A percentile compares a stretch with the other conserved stretches of the same genome.
Conservation (phyloP, 2,113 vertebrate species). For the Montifringilla adamsi region DNA sequence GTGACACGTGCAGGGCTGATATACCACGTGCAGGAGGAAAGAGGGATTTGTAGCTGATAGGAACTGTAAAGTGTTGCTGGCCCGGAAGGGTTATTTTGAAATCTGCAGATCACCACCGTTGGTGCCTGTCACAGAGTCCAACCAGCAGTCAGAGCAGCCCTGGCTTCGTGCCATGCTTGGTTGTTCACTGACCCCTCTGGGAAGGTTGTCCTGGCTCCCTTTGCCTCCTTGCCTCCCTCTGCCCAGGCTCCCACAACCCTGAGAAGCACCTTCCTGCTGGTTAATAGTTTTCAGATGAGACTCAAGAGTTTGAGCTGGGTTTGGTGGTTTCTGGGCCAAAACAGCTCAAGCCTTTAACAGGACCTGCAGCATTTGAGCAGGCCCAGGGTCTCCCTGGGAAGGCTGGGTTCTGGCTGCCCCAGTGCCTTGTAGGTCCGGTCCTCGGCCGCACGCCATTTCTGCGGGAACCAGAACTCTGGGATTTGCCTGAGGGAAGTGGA, state of each 20-base stretch:
- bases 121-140: background rate
- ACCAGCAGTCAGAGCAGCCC: background rate
- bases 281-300: slow-evolving; percentile 16
- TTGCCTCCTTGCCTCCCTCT: background rate
- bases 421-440: background rate
- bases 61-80: background rate
- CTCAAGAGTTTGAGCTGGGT: background rate
- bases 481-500: slow-evolving; percentile 10
- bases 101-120: background rate
- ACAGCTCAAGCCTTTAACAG: background rate
- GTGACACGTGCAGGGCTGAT: background rate
- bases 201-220: background rate
- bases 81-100: background rate
- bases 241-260: background rate
- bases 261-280: background rate
- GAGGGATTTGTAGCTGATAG: background rate
- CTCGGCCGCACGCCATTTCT: background rate
- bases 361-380: background rate
- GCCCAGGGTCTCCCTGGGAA: background rate
- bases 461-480: background rate
- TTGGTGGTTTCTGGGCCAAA: slow-evolving; percentile 1
- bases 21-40: background rate
- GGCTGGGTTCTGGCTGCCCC: background rate
- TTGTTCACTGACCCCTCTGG: background rate
- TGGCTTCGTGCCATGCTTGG: background rate